These are phyloP conservation scores for Carabus problematicus DNA, from an alignment of 2,888 invertebrate species.

Conservation along the genomic window DNA sequence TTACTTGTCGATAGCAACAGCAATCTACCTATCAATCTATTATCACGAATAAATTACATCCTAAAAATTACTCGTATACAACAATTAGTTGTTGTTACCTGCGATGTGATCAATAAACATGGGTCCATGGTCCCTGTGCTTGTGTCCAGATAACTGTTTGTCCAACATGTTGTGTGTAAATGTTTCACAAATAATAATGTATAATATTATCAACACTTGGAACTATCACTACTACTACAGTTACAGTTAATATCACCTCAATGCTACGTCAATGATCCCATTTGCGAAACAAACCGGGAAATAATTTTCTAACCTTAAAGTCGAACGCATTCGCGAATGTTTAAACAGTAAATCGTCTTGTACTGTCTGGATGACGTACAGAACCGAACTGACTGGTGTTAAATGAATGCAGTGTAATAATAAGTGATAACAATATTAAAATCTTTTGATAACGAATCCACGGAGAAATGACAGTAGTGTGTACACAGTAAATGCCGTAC, in stretches of 20 bases:
- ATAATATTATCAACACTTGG: conserved; percentile 5
- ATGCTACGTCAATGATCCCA: conserved; percentile 13
- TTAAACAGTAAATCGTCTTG: background rate
- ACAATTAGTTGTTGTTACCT: conserved; percentile 19
- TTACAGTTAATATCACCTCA: conserved; percentile 23
- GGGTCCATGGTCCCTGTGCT: conserved; percentile 22
- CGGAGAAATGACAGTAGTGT: conserved; percentile 12
- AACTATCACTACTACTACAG: conserved; percentile 13
- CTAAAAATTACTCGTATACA: background rate
- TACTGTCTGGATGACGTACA: conserved; percentile 10
- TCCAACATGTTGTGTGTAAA: conserved; percentile 31
- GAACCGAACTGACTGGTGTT: conserved; percentile 22
- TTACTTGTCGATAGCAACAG: conserved; percentile 21
- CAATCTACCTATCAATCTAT: conserved; percentile 8
- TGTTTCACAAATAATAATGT: background rate
- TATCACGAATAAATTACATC: conserved; percentile 18
- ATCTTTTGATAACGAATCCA: conserved; percentile 14
- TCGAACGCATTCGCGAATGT: conserved; percentile 30
- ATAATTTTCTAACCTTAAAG: conserved; percentile 25
- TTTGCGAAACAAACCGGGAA: background rate
- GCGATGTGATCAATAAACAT: background rate
- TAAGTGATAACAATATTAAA: too few relatives aligned
- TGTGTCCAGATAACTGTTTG: conserved; percentile 20
- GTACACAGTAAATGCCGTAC: background rate
- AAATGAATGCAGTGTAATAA: too few relatives aligned